phyloP scores from a whole-genome alignment of 2,888 invertebrate species.

The Polia nebulosa region DNA sequence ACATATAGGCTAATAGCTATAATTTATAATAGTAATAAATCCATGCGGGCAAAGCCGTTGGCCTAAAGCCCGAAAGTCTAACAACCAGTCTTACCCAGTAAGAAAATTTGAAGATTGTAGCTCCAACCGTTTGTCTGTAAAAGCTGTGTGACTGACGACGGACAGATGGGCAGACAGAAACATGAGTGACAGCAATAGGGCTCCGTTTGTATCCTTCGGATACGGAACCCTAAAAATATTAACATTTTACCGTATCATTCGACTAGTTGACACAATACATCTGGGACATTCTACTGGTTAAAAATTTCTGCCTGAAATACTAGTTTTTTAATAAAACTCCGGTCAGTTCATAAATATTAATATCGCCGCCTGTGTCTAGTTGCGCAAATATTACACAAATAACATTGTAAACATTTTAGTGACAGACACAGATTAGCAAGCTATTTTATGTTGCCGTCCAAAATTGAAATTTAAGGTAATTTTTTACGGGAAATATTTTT shows the following conservation, averaged over 20 bases:
- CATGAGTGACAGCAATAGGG: too few species aligned
- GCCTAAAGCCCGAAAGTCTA: too few species aligned
- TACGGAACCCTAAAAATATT: too few species aligned
- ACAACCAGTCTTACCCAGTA: too few species aligned
- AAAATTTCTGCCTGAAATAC: conserved; percentile 5
- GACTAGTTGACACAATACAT: not conserved
- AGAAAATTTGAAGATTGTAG: too few species aligned
- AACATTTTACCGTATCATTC: not conserved
- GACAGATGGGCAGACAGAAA: too few species aligned
- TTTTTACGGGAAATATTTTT: not conserved
- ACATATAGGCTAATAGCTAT: too few species aligned
- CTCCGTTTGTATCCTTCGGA: too few species aligned
- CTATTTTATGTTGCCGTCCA: not conserved
- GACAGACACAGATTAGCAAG: not conserved
- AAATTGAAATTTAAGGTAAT: not conserved
- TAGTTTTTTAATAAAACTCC: not conserved
- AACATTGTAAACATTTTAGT: not conserved
- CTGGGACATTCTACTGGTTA: not conserved
- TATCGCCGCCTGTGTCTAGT: not conserved
- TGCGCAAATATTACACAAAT: conserved; percentile 4
- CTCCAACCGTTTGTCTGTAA: too few species aligned
- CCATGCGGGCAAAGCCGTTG: too few species aligned
- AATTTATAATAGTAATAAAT: too few species aligned
- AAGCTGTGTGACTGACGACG: too few species aligned
- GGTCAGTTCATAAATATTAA: conserved; percentile 7